A percentile compares a stretch with the other conserved stretches of the same genome.
Conservation (phyloP, 2,113 vertebrate species). For the Nerophis ophidion region DNA sequence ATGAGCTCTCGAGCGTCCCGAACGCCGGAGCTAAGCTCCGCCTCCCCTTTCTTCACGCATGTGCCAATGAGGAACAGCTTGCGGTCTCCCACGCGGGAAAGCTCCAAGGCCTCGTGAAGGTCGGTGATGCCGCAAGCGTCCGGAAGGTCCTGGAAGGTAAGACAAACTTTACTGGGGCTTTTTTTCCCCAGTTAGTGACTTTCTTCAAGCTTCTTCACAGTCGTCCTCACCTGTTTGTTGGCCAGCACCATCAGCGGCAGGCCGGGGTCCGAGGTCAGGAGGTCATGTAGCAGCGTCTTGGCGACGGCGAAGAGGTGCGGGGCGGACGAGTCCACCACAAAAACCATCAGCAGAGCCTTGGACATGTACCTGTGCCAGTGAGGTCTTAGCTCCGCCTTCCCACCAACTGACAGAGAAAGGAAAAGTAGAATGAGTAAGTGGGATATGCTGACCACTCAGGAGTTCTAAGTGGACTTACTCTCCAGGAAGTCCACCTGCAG, state of each 20-base stretch:
- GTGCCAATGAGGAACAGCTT: slow-evolving; percentile 87
- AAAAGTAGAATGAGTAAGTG: neutral
- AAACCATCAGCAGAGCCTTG: slow-evolving; percentile 80
- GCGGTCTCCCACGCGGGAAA: slow-evolving; percentile 79
- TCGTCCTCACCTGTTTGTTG: slow-evolving; percentile 88
- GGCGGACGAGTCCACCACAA: slow-evolving; percentile 85
- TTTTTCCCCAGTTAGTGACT: neutral
- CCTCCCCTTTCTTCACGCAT: slow-evolving; percentile 66
- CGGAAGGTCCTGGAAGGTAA: slow-evolving; percentile 76
- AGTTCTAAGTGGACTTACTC: slow-evolving; percentile 69
- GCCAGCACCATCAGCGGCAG: slow-evolving; percentile 87
- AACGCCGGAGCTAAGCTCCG: slow-evolving; percentile 72
- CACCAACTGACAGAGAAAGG: slow-evolving; percentile 75
- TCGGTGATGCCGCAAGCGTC: slow-evolving; percentile 82
- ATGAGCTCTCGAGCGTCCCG: slow-evolving; percentile 85
- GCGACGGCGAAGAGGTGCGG: slow-evolving; percentile 76
- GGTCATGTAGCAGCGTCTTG: slow-evolving; percentile 78
- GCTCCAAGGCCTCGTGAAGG: slow-evolving; percentile 80
- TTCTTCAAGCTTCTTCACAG: neutral
- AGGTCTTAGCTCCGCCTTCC: slow-evolving; percentile 76
- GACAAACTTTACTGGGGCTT: neutral
- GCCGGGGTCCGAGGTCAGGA: slow-evolving; percentile 69
- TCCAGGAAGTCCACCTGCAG: slow-evolving; percentile 84
- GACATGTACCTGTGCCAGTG: slow-evolving; percentile 83
- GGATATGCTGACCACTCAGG: too few relatives aligned